Evolutionary conservation across 2,797 vertebrate genomes (phyloP), one percentile per base, ranked within the genome.

Genomic region (Anableps anableps): DNA sequence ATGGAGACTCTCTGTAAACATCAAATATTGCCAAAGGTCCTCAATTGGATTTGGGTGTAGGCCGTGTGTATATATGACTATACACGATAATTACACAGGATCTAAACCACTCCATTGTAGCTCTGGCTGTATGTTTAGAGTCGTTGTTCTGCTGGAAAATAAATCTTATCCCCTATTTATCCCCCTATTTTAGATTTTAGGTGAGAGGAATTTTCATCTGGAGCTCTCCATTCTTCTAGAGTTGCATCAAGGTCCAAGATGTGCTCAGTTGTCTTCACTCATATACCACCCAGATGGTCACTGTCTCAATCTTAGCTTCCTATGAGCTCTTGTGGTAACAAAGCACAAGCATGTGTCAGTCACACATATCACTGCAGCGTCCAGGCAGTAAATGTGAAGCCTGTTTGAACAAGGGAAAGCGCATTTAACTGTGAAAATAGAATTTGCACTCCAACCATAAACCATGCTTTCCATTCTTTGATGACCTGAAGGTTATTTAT

Each of bases 251-350:
- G 90, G 80, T 79, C 68, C 84, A 87, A 91, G 87, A 88, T 88
- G 89, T 82, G 84, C 86, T 94, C 95, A 95, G 95, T 95, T 95
- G 95, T 94, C 92, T 86, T 81, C 80, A 75, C 85, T 85, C 84
- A 64, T 91, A 88, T 92, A 92, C 94, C 92, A 94, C 92, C 94
- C 95, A 95, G 92, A 89, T 86, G 93, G 91, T 70, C 72, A 4
- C 88, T 80, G 78, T 80, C 78, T 77, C 83, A 78, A 80, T 74
- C 89, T 75, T 76, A 80, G 91, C 89, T 90, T 95, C 91, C 93
- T 88, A 91, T 92, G 88, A 93, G 82, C 88, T 88, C 86, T 92
- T 88, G 85, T 82, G 89, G 85, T 80, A 93, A 90, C 89, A 92
- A 92, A 94, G 85, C 94, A 93, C 91, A 88, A 92, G 92, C 88